Percentiles rank a stretch among this genome's conserved stretches.
These are phyloP conservation scores for Lathamus discolor DNA, from an alignment of 2,113 vertebrate species.

Conservation along the genomic window DNA sequence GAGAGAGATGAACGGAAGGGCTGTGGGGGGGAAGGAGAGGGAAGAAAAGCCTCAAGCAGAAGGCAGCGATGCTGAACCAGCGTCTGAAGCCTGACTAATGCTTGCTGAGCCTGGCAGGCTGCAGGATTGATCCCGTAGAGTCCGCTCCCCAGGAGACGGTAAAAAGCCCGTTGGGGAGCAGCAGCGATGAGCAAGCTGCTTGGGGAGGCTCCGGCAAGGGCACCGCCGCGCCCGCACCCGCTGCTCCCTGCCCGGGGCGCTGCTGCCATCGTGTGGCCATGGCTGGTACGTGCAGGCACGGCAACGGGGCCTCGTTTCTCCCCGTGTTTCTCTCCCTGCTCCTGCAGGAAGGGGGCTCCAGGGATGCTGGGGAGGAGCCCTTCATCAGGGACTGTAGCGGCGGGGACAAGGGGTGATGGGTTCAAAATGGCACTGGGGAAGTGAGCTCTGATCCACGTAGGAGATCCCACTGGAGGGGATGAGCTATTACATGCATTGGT, in stretches of 20 bases:
- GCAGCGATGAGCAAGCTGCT: background rate
- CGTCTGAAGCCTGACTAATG: background rate
- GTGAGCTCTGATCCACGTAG: background rate
- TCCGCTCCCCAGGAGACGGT: background rate
- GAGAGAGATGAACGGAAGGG: background rate
- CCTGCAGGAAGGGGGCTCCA: background rate
- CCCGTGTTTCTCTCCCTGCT: background rate
- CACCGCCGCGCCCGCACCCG: too few relatives aligned
- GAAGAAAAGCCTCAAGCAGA: background rate
- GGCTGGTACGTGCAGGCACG: background rate
- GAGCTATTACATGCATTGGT: background rate
- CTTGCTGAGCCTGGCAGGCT: background rate
- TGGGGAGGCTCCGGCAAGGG: too few relatives aligned
- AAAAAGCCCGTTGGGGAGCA: background rate
- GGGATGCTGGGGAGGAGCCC: background rate
- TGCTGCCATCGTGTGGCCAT: background rate
- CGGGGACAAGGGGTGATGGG: background rate
- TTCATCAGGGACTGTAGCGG: background rate
- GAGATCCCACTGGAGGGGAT: background rate
- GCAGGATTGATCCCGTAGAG: background rate
- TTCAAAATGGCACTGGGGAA: background rate
- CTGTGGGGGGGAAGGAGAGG: background rate
- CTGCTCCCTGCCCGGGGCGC: background rate
- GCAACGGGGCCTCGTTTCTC: accelerated
- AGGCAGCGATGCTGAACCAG: background rate